phyloP scores from a whole-genome alignment of 2,113 vertebrate genomes.

The Donacobius atricapilla region DNA sequence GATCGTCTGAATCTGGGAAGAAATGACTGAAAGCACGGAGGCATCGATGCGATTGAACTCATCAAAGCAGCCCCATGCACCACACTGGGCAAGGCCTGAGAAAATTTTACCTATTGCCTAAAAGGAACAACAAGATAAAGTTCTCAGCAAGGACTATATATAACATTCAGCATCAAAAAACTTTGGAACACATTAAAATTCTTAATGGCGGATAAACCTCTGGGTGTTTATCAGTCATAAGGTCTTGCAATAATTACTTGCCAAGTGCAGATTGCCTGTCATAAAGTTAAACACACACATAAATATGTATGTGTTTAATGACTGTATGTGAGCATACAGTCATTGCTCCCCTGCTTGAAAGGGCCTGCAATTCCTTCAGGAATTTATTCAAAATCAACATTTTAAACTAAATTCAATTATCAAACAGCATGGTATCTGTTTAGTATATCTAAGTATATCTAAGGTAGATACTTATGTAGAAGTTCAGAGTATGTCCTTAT shows the following conservation, averaged over 20 bases:
- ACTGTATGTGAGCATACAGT: neutral
- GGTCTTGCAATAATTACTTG: neutral
- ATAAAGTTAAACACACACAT: neutral
- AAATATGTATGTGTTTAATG: no score
- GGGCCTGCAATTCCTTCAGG: neutral
- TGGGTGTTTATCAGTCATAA: neutral
- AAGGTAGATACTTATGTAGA: neutral
- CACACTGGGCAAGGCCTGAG: slow-evolving; percentile 92
- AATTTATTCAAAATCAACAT: neutral
- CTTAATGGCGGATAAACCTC: neutral
- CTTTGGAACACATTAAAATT: neutral
- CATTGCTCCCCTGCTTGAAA: neutral
- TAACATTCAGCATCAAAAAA: neutral
- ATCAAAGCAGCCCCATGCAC: slow-evolving; percentile 98
- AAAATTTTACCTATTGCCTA: slow-evolving; percentile 96
- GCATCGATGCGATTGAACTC: slow-evolving; percentile 97
- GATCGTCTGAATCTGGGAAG: slow-evolving; percentile 95
- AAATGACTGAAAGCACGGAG: slow-evolving; percentile 95
- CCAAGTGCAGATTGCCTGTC: neutral
- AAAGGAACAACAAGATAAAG: neutral
- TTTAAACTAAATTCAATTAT: neutral
- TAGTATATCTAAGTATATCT: no score
- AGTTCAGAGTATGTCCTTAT: neutral
- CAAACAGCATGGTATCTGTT: neutral
- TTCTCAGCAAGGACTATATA: neutral